Evolutionary conservation across 2,888 invertebrate species (phyloP).

Genomic region (Limnephilus rhombicus): DNA sequence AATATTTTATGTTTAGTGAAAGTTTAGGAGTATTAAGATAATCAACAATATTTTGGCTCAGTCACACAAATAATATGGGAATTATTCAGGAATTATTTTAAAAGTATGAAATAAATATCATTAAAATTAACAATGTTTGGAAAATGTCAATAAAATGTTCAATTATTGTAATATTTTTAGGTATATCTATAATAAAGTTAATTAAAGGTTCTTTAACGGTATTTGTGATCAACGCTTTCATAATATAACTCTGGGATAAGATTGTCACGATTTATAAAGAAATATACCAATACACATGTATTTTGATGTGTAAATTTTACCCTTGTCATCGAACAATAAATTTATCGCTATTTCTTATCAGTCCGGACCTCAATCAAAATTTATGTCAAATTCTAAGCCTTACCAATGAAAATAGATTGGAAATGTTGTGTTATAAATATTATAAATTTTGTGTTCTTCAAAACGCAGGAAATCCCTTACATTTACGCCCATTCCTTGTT

Average conservation of each 20-base stretch:
- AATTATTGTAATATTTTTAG: neutral
- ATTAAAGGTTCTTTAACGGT: neutral
- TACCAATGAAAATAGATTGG: neutral
- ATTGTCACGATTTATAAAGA: neutral
- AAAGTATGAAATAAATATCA: neutral
- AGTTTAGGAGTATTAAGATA: neutral
- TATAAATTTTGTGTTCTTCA: neutral
- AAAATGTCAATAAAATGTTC: neutral
- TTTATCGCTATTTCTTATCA: too few species aligned
- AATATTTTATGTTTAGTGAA: neutral
- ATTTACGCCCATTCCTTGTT: neutral
- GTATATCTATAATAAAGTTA: too few species aligned
- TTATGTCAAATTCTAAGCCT: neutral
- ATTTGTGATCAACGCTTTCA: neutral
- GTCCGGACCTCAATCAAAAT: neutral
- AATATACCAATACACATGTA: neutral
- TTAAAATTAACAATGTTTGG: neutral
- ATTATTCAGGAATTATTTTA: neutral
- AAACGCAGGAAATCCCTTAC: neutral
- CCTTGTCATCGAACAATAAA: too few species aligned
- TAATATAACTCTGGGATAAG: too few species aligned
- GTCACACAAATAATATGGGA: neutral
- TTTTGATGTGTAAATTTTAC: neutral
- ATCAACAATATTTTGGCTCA: neutral
- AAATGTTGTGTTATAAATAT: neutral